Evolutionary conservation across 1,140 invertebrate genomes (phyloP).

Genomic region (Tetramorium simillimum): DNA sequence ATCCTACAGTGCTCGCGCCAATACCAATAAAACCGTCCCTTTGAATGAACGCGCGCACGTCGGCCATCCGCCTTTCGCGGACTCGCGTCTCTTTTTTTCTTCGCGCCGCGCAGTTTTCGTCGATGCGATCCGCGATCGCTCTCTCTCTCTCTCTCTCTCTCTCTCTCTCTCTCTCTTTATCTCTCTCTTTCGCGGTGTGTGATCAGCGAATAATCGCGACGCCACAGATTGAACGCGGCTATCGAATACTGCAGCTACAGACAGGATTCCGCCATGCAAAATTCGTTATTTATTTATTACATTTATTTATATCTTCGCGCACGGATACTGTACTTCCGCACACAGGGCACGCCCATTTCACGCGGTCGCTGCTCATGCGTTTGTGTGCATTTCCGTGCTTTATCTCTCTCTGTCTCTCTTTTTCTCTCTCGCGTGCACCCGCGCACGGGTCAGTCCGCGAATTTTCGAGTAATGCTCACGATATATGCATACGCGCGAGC

Average conservation of each 20-base stretch:
- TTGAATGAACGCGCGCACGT: slow-evolving; percentile 12
- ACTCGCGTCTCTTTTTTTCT: background rate
- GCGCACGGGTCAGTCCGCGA: background rate
- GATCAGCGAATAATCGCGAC: slow-evolving; percentile 13
- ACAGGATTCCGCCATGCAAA: background rate
- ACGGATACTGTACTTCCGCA: background rate
- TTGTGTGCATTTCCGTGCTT: too few species aligned
- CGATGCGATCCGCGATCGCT: background rate
- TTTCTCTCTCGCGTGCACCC: background rate
- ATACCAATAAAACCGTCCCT: slow-evolving; percentile 26
- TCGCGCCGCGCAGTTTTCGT: slow-evolving; percentile 1
- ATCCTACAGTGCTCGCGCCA: slow-evolving; percentile 20
- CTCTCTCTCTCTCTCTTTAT: background rate
- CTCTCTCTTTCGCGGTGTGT: background rate
- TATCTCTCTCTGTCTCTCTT: background rate
- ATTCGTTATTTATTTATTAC: slow-evolving; percentile 27
- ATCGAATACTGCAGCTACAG: background rate
- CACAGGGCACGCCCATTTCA: background rate
- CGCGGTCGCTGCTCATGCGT: background rate
- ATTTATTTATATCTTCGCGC: background rate
- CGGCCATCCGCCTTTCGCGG: background rate
- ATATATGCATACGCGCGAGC: slow-evolving; percentile 15
- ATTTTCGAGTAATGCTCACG: slow-evolving; percentile 15
- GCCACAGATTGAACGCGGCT: background rate
- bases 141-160: background rate